These are phyloP conservation scores for Cryptomyrus ogoouensis DNA, from an alignment of 2,113 vertebrate species.

Conservation along the genomic window DNA sequence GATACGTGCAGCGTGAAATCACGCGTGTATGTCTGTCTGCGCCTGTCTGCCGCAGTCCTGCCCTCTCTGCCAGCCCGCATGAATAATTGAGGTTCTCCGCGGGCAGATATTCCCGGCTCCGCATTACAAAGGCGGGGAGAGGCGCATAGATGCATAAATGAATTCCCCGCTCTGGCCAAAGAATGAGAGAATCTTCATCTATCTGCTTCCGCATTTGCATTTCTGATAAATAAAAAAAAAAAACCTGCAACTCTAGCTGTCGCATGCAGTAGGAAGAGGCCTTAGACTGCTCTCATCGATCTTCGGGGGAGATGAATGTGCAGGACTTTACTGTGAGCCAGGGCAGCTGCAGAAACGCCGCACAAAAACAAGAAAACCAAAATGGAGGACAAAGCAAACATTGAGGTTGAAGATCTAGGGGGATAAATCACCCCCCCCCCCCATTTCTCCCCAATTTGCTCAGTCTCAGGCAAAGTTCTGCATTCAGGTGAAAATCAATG, in stretches of 20 bases:
- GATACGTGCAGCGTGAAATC: neutral
- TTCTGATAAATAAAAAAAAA: neutral
- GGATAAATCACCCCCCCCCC: neutral
- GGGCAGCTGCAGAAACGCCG: neutral
- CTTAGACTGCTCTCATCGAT: neutral
- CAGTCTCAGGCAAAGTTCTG: neutral
- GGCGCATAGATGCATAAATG: neutral
- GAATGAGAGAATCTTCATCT: neutral
- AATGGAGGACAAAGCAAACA: neutral
- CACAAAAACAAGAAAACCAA: neutral
- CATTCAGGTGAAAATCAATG: neutral
- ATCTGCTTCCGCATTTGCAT: neutral
- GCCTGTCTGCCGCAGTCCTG: neutral
- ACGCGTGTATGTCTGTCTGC: conserved; percentile 1
- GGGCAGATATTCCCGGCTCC: neutral
- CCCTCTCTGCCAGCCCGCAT: neutral
- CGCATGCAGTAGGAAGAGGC: neutral
- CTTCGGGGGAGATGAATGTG: neutral
- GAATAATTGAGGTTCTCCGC: conserved; percentile 15
- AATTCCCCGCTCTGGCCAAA: neutral
- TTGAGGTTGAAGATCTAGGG: neutral
- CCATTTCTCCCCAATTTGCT: neutral
- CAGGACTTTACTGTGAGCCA: neutral
- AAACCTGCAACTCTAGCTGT: neutral
- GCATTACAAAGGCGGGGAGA: neutral